Base-by-base conservation (phyloP, 2,888 invertebrate species). In the Elmis aenea region DNA sequence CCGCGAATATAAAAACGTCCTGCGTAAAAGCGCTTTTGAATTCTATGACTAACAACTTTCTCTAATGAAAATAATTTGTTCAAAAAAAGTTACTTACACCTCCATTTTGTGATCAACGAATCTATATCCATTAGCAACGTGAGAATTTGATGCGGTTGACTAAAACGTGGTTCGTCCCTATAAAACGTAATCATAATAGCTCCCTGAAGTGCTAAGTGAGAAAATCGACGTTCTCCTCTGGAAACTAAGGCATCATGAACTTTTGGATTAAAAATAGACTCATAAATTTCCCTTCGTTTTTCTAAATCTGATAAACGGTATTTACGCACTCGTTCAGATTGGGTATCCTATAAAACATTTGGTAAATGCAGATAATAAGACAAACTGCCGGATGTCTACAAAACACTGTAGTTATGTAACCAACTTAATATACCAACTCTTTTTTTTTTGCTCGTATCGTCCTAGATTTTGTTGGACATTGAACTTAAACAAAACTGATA, bases 161-260 rank as follows among this genome's bases (percentile, higher is more conserved):
- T 94, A 72, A 99, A 99, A 26, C 96, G 78, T 0, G 96, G 95
- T 70, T 96, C 94, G 60, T 97, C 95, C 26, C 96, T 75, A 69
- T 97, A 97, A 64, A 96, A 85, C 1, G 89, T 95, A 36, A 99
- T 95, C 89, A 99, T 91, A 61, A 99, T 85, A 13, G 97, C 97
- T 3, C 97, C 99, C 62, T 96, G 94, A 32, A 97, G 72, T 0
- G 97, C 97, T 38, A 78, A 78, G 67, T 96, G 90, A 2, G 88
- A 86, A 52, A 99, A 81, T 43, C 94, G 71, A 35, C 94, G 74
- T 54, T 93, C 92, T 9, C 95, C 95, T 42, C 94, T 77, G 1
- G 83, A 77, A 0, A 92, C 76, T 15, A 94, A 71, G 0, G 86
- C 85, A 26, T 87, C 81, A 63, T 97, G 95, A 2, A 85, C 81